Base-by-base conservation (phyloP, 2,888 invertebrate species). In the Tholera decimalis region DNA sequence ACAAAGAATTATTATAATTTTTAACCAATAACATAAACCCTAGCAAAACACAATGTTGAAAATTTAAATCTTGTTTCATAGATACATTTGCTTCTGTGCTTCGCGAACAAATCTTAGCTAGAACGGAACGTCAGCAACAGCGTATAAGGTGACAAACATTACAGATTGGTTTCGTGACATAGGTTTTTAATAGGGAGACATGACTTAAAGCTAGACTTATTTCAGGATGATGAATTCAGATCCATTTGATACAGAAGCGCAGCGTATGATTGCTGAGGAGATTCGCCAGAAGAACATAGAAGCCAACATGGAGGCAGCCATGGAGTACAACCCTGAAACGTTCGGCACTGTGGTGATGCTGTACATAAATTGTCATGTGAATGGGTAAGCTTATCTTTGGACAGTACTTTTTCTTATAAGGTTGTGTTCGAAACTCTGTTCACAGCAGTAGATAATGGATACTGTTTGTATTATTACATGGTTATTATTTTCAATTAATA, bases 291-390 rank as follows among this genome's bases (percentile, higher is more conserved):
- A 99, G 89, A 99, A 99, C 91, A 99, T 99, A 73, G 98, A 99
- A 91, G 98, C 98, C 0, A 99, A 99, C 88, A 99, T 99, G 99
- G 99, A 99, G 89, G 98, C 99, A 1, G 99, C 99, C 0, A 99
- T 99, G 97, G 99, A 99, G 89, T 98, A 98, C 90, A 98, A 99
- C 92, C 99, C 99, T 0, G 99, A 99, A 94, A 99, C 98, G 47
- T 99, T 99, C 93, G 99, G 99, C 63, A 98, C 98, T 35, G 99
- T 99, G 47, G 98, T 98, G 51, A 99, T 99, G 99, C 96, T 99
- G 83, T 98, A 99, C 91, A 99, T 99, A 70, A 98, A 99, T 91
- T 99, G 99, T 91, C 97, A 97, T 91, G 99, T 99, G 1, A 99
- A 99, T 93, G 99, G 99, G 95, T 95, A 78, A 80, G 82, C 6